These are phyloP conservation scores for Lithophane ornitopus DNA, from an alignment of 2,888 invertebrate genomes.

Conservation along the genomic window DNA sequence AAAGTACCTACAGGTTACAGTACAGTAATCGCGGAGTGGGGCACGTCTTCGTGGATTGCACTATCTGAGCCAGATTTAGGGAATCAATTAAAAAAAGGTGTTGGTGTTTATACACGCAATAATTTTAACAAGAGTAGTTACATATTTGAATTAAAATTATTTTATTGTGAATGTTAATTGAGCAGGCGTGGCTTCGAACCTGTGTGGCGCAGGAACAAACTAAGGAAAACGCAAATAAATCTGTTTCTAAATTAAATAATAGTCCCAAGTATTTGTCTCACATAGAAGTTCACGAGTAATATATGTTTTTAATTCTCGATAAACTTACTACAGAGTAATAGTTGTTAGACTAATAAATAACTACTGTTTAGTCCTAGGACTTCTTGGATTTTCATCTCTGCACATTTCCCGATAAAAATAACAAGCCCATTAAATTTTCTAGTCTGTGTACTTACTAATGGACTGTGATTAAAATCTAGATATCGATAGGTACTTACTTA, in stretches of 20 bases:
- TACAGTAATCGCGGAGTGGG: too few species aligned
- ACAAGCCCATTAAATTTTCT: slow-evolving; percentile 3
- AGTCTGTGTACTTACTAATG: slow-evolving; percentile 32
- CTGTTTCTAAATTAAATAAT: slow-evolving; percentile 28
- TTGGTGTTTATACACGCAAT: neutral
- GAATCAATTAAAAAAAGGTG: neutral
- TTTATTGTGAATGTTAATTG: slow-evolving; percentile 5
- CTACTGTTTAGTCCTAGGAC: slow-evolving; percentile 45
- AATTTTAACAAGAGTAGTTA: neutral
- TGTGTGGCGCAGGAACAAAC: neutral
- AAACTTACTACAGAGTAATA: slow-evolving; percentile 42
- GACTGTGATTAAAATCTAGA: slow-evolving; percentile 59
- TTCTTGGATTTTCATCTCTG: slow-evolving; percentile 42
- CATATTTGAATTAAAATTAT: neutral
- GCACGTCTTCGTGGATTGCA: too few species aligned
- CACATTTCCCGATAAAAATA: slow-evolving; percentile 38
- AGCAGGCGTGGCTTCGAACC: slow-evolving; percentile 34
- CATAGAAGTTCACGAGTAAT: slow-evolving; percentile 20
- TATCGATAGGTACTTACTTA: slow-evolving; percentile 21
- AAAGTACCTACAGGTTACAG: too few species aligned
- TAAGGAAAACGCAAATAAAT: slow-evolving; percentile 15
- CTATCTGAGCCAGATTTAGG: neutral
- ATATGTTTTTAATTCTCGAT: slow-evolving; percentile 20
- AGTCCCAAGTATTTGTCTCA: slow-evolving; percentile 26
- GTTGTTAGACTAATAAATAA: slow-evolving; percentile 48